A percentile compares a stretch with the other conserved stretches of the same genome.
phyloP scores from a whole-genome alignment of 2,113 vertebrate species.

The Chelonoidis abingdonii region DNA sequence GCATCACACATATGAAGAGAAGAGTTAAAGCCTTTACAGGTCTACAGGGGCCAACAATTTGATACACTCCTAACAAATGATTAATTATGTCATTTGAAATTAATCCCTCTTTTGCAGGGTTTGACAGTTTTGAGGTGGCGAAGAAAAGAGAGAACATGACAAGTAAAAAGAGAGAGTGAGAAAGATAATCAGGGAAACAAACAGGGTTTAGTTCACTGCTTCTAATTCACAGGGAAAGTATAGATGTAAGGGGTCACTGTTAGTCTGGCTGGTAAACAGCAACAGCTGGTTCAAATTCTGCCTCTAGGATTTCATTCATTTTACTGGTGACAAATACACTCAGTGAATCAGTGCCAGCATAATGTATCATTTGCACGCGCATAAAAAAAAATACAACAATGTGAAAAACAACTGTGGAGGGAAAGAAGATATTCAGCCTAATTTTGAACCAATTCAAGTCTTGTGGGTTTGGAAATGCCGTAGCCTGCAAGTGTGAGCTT shows the following conservation, averaged over 20 bases:
- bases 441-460: not conserved
- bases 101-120: slow-evolving; percentile 2
- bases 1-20: not conserved
- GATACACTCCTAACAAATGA: slow-evolving; percentile 30
- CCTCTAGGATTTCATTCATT: slow-evolving; percentile 70
- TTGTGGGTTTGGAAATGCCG: slow-evolving; percentile 1
- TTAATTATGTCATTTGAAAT: not conserved
- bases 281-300: slow-evolving; percentile 62
- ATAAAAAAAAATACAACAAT: not conserved
- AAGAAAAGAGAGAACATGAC: slow-evolving; percentile 21
- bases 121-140: not conserved
- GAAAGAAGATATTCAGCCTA: slow-evolving; percentile 15
- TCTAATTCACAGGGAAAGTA: slow-evolving; percentile 60
- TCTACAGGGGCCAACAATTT: not conserved
- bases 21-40: not conserved
- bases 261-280: slow-evolving; percentile 62
- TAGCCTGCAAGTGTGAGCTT: not conserved
- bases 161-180: not conserved
- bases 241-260: slow-evolving; percentile 64
- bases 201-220: slow-evolving; percentile 13
- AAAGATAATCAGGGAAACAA: slow-evolving; percentile 5
- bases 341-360: slow-evolving; percentile 64
- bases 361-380: slow-evolving; percentile 23
- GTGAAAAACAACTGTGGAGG: not conserved
- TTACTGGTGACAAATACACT: slow-evolving; percentile 61